Evolutionary conservation across 2,888 invertebrate species (phyloP), one percentile per base, ranked within the genome.

Genomic region (Exephanes ischioxanthus): DNA sequence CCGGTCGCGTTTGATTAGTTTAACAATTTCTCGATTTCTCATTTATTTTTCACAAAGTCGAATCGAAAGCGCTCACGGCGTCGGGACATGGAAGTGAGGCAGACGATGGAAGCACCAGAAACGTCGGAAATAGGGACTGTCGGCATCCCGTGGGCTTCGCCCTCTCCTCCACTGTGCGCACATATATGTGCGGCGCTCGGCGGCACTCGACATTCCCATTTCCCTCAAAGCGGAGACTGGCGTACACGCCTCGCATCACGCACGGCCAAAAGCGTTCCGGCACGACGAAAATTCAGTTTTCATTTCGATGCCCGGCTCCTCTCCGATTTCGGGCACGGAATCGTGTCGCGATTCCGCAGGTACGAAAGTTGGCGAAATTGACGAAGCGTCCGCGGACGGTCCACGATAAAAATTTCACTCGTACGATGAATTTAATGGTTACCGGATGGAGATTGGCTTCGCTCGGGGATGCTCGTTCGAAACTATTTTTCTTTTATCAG

Each of bases 11-110:
- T 45, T 45, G 45, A 45, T 45, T 45, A 14, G 3, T 45, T 45
- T 14, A 4, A 14, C 3, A 45, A 45, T 45, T 45, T 45, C 14
- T 14, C 37, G 37, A 3, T 45, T 14, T 14, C 14, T 14, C 45
- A 14, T 45, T 45, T 45, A 14, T 45, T 45, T 45, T 45, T 45
- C 33, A 19, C 11, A 48, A 51, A 66, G 76, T 80, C 71, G 63
- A 72, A 84, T 84, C 76, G 84, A 84, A 84, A 84, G 76, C 76
- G 80, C 67, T 67, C 66, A 63, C 72, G 55, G 48, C 77, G 55
- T 55, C 80, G 80, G 3, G 67, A 80, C 72, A 77, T 72, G 72
- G 77, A 80, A 80, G 76, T 66, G 77, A 80, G 71, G 51, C 71
- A 22, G 80, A 55, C 76, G 26, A 26, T 26, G 26, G 26, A 26